Evolutionary conservation across 2,797 vertebrate species (phyloP), one percentile per base, ranked within the genome.

Genomic region (Morus bassanus): DNA sequence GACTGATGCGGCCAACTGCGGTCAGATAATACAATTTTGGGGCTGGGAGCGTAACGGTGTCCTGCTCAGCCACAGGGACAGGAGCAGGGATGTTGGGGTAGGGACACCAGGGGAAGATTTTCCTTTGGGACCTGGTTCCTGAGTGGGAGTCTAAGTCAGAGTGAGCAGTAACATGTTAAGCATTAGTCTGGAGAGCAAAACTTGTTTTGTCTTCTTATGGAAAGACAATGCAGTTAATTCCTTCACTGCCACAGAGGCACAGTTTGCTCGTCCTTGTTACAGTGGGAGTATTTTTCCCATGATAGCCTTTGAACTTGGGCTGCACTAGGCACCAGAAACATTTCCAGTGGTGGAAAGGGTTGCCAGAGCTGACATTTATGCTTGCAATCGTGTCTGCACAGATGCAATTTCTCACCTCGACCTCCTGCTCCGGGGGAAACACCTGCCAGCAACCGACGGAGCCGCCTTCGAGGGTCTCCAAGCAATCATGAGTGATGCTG

Each of bases 21-120:
- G 61, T 37, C 46, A 53, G 86, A 46, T 23, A 53, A 30, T 5
- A 14, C 1, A 5, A 18, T 53, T 30, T 59, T 0, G 9, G 39
- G 30, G 37, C 60, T 3, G 4, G 61, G 53, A 37, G 54, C 1
- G 4, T 18, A n/a, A 11, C 5, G 2, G 15, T 1, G 5, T 41
- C 70, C 54, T 13, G 56, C 64, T 33, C 33, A 6, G 33, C 45
- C 2, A 1, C 43, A 13, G 64, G 48, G 41, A 21, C 65, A 16
- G 61, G 33, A 35, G 70, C 23, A 19, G 81, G 48, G 31, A 35
- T 0, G 7, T 3, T 0, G 9, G 39, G 51, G 43, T 51, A 85
- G 82, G 60, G 37, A 9, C 23, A 27, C 16, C 2, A 3, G 17
- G 14, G 18, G 18, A 33, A n/a, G 48, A 15, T 37, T 61, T 12